phyloP scores from a whole-genome alignment of 2,113 vertebrate genomes.

The Picathartes gymnocephalus region DNA sequence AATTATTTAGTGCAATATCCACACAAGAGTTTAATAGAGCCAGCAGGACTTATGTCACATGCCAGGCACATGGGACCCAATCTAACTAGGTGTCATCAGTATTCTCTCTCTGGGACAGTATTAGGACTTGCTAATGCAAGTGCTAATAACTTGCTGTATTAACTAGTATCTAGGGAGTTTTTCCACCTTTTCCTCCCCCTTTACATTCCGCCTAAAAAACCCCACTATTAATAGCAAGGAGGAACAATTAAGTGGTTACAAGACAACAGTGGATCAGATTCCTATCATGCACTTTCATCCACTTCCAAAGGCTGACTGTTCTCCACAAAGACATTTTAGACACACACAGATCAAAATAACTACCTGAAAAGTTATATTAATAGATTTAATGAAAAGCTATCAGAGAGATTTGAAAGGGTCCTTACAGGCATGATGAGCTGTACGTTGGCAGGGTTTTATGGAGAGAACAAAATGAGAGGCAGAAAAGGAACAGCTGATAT shows the following conservation, averaged over 20 bases:
- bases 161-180: not conserved
- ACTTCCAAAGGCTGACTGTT: not conserved
- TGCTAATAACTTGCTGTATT: constrained; percentile 11
- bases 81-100: not conserved
- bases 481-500: not conserved
- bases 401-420: constrained; percentile 6
- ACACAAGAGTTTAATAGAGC: not conserved
- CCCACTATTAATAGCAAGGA: not conserved
- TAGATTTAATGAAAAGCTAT: constrained; percentile 30
- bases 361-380: constrained; percentile 18
- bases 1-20: not conserved
- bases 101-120: not conserved
- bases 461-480: not conserved
- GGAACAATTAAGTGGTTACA: constrained; percentile 7
- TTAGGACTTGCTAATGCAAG: not conserved
- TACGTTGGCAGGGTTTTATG: not conserved
- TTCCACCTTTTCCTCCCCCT: not conserved
- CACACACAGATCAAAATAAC: constrained; percentile 21
- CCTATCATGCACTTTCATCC: not conserved
- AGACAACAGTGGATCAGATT: not conserved
- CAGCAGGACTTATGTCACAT: not conserved
- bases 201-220: not conserved
- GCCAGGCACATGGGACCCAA: not conserved
- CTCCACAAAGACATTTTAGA: constrained; percentile 30
- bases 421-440: not conserved